A percentile compares a stretch with the other conserved stretches of the same genome.
phyloP scores from a whole-genome alignment of 2,888 invertebrate genomes.

The Pharmacophagus antenor region DNA sequence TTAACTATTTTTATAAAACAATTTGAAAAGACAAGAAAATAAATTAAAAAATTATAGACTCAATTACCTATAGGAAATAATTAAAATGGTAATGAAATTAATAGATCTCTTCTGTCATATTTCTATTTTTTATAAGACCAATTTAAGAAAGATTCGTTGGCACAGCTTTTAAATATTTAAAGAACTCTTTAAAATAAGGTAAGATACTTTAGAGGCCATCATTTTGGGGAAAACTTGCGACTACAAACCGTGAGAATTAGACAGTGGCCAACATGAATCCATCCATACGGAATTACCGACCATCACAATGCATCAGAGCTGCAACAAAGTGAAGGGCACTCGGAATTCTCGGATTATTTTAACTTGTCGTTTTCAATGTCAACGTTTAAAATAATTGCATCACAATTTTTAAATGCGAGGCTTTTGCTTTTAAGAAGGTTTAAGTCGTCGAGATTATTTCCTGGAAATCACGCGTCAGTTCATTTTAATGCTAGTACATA shows the following conservation, averaged over 20 bases:
- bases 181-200: no score
- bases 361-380: constrained; percentile 81
- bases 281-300: constrained; percentile 69
- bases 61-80: no score
- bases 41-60: no score
- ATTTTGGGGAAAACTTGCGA: neutral
- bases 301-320: constrained; percentile 77
- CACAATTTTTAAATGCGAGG: constrained; percentile 78
- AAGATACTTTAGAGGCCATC: no score
- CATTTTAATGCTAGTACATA: constrained; percentile 39
- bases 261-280: constrained; percentile 56
- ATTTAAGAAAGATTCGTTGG: no score
- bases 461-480: constrained; percentile 69
- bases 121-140: no score
- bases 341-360: constrained; percentile 78
- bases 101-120: no score
- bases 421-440: constrained; percentile 75
- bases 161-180: no score
- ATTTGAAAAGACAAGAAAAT: no score
- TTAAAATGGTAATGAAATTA: no score
- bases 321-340: constrained; percentile 74
- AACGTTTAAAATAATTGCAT: constrained; percentile 81
- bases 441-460: constrained; percentile 74
- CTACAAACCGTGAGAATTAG: constrained; percentile 36
- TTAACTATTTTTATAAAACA: no score